Evolutionary conservation across 1,140 invertebrate genomes (phyloP).

Genomic region (Calephelis virginiensis): DNA sequence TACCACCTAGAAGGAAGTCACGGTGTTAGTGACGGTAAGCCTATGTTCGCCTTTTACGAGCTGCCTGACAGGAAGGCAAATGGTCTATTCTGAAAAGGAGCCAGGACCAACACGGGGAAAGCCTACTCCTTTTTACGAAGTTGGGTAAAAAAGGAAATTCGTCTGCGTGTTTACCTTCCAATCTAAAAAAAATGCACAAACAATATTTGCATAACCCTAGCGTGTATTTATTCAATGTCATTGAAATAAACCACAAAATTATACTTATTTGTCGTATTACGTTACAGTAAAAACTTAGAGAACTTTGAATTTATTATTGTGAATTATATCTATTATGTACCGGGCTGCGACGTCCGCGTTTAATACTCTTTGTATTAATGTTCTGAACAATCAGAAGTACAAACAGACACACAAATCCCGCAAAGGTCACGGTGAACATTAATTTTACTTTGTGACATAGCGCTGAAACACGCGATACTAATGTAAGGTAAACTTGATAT

Average conservation of each 20-base stretch:
- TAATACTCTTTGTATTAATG: conserved; percentile 57
- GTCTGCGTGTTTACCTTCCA: neutral
- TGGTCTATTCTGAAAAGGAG: no score
- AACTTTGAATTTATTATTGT: conserved; percentile 11
- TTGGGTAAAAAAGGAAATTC: neutral
- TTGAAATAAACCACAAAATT: conserved; percentile 5
- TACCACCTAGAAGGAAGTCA: no score
- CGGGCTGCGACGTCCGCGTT: conserved; percentile 55
- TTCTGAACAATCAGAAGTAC: conserved; percentile 50
- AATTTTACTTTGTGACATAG: conserved; percentile 61
- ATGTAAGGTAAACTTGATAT: conserved; percentile 31
- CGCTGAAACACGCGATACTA: conserved; percentile 45
- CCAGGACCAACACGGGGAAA: neutral
- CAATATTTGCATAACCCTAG: neutral
- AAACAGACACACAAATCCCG: conserved; percentile 42
- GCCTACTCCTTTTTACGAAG: no score
- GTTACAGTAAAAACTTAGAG: conserved; percentile 9
- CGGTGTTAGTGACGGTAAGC: no score
- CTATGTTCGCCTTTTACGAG: no score
- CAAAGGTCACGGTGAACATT: conserved; percentile 63
- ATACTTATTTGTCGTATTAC: conserved; percentile 1
- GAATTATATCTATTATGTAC: conserved; percentile 56
- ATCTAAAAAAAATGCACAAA: neutral
- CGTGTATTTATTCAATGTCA: conserved; percentile 1
- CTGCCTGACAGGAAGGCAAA: no score